Evolutionary conservation across 1,140 invertebrate genomes (phyloP).

Genomic region (Caligus rogercresseyi): DNA sequence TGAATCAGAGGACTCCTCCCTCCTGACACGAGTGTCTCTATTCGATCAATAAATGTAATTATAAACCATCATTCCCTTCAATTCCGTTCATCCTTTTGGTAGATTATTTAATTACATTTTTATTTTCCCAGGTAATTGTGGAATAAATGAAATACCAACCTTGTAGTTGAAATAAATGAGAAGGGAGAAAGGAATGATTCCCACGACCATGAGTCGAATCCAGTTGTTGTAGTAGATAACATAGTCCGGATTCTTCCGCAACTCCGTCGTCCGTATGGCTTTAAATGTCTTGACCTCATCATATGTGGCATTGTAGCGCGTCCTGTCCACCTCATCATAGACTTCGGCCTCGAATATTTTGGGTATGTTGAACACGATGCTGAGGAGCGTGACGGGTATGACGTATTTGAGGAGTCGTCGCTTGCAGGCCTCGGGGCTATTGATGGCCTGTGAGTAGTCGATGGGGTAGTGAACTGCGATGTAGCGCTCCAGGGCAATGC

Average conservation of each 20-base stretch:
- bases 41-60: no score
- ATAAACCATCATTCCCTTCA: no score
- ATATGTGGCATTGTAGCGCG: neutral
- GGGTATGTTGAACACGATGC: slow-evolving; percentile 2
- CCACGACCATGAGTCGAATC: slow-evolving; percentile 9
- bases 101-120: no score
- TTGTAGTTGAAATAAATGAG: slow-evolving; percentile 19
- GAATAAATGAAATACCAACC: neutral
- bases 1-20: no score
- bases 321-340: neutral
- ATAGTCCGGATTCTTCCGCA: slow-evolving; percentile 10
- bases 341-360: slow-evolving; percentile 11
- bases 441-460: slow-evolving; percentile 15
- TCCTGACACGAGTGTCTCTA: no score
- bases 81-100: no score
- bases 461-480: slow-evolving; percentile 19
- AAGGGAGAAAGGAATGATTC: slow-evolving; percentile 8
- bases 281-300: neutral
- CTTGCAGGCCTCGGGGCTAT: slow-evolving; percentile 9
- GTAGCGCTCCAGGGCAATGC: slow-evolving; percentile 16
- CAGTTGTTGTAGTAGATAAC: slow-evolving; percentile 17
- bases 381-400: slow-evolving; percentile 4
- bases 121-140: no score
- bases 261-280: neutral
- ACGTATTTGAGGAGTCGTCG: slow-evolving; percentile 10